Base-by-base conservation (phyloP, 2,113 vertebrate species). In the Hirundichthys speculiger region DNA sequence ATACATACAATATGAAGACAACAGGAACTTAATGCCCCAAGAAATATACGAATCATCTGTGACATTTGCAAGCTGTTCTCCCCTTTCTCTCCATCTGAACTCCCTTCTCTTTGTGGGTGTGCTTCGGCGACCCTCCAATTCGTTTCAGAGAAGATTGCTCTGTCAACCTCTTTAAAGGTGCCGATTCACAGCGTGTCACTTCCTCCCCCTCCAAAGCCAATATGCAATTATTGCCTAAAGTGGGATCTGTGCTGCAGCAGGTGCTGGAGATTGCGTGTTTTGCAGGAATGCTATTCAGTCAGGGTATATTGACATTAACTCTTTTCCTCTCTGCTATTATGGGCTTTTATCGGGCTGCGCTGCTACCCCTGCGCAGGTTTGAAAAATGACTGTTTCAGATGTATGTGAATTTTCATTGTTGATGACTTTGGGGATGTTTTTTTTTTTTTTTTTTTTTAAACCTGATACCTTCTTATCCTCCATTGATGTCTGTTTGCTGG, bases 141-240 rank as follows among this genome's bases (percentile, higher is more conserved):
- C 56, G 69, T 80, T 86, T 79, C 68, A 61, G 64, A 73, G 71
- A 58, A 73, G 69, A 75, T 83, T 82, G 61, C 73, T 77, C 80
- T 58, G 83, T 82, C 80, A 73, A 77, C 70, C 78, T 72, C 51
- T 77, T 59, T 82, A 68, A 72, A 84, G 73, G 72, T 85, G 78
- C 46, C 60, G 58, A 67, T 82, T 81, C 73, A 45, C 80, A 63
- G 71, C 46, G 15, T 69, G 78, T 43, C 75, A 73, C 71, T 84
- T 82, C 75, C 78, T 77, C 67, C 66, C 64, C 57, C 54, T 75
- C 58, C 25, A 45, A 69, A 63, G 58, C 76, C 65, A 79, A 79
- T 74, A 77, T 80, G 75, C 80, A 82, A 77, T 86, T 83, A 84
- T 80, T 45, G 42, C 46, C 73, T 78, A 49, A 82, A 77, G 65